phyloP scores from a whole-genome alignment of 2,888 invertebrate genomes.

The Stictocephala bisonia region DNA sequence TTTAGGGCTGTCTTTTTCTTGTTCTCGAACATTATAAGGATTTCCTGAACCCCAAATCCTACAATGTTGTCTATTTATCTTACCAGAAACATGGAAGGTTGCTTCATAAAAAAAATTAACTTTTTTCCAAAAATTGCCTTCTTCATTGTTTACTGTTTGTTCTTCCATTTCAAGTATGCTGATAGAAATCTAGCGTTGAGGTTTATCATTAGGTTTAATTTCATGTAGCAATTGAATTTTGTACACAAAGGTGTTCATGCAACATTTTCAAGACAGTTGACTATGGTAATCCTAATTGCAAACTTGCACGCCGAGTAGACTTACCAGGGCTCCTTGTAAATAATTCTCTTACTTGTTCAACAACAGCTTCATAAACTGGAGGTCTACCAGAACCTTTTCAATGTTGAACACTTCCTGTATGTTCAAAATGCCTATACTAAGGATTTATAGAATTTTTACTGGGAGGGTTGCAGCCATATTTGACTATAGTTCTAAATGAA shows the following conservation, averaged over 20 bases:
- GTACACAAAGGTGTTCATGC: conserved; percentile 3
- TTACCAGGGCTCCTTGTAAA: conserved; percentile 26
- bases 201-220: conserved; percentile 24
- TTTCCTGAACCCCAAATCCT: conserved; percentile 21
- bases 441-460: conserved; percentile 20
- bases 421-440: conserved; percentile 8
- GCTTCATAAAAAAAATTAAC: no score
- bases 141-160: background rate
- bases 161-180: conserved; percentile 8
- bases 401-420: conserved; percentile 12
- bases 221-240: conserved; percentile 17
- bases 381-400: no score
- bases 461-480: no score
- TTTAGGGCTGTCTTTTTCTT: conserved; percentile 32
- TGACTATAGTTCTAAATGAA: no score
- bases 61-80: conserved; percentile 4
- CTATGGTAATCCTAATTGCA: no score
- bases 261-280: no score
- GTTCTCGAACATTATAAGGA: conserved; percentile 32
- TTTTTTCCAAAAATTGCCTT: conserved; percentile 7
- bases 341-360: conserved; percentile 6
- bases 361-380: conserved; percentile 14
- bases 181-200: background rate
- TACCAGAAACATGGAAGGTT: conserved; percentile 40
- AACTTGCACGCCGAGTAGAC: conserved; percentile 32